These are phyloP conservation scores for Tylochromis polylepis DNA, from an alignment of 2,113 vertebrate genomes.

Conservation along the genomic window DNA sequence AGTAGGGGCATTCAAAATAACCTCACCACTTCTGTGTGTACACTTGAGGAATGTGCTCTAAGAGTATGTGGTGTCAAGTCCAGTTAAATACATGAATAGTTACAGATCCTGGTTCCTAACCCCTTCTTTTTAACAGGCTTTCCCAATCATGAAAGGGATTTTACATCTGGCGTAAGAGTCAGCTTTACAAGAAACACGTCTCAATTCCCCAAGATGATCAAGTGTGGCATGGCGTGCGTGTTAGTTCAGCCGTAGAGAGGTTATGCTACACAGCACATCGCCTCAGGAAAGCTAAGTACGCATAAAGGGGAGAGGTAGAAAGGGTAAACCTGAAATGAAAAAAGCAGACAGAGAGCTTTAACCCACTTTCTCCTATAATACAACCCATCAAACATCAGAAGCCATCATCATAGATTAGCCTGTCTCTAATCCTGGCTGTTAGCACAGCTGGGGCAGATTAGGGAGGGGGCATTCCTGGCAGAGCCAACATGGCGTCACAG, in stretches of 20 bases:
- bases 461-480: slow-evolving; percentile 51
- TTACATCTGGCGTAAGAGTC: slow-evolving; percentile 31
- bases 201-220: slow-evolving; percentile 35
- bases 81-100: slow-evolving; percentile 31
- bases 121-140: background rate
- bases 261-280: slow-evolving; percentile 22
- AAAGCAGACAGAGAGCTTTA: slow-evolving; percentile 23
- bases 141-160: slow-evolving; percentile 35
- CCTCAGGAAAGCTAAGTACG: slow-evolving; percentile 39
- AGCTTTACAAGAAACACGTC: slow-evolving; percentile 17
- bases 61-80: slow-evolving; percentile 23
- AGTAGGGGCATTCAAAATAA: slow-evolving; percentile 20
- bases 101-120: background rate
- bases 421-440: slow-evolving; percentile 67
- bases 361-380: slow-evolving; percentile 56
- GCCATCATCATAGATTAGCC: slow-evolving; percentile 65
- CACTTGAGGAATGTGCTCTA: slow-evolving; percentile 20
- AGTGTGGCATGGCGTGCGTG: slow-evolving; percentile 31
- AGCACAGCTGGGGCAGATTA: slow-evolving; percentile 72
- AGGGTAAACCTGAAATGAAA: slow-evolving; percentile 11
- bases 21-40: slow-evolving; percentile 1
- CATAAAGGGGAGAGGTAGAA: slow-evolving; percentile 7
- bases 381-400: slow-evolving; percentile 63
- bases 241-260: slow-evolving; percentile 17
- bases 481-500: slow-evolving; percentile 64